Conservation (phyloP, 2,888 invertebrate species). For the Desoria tigrina region DNA sequence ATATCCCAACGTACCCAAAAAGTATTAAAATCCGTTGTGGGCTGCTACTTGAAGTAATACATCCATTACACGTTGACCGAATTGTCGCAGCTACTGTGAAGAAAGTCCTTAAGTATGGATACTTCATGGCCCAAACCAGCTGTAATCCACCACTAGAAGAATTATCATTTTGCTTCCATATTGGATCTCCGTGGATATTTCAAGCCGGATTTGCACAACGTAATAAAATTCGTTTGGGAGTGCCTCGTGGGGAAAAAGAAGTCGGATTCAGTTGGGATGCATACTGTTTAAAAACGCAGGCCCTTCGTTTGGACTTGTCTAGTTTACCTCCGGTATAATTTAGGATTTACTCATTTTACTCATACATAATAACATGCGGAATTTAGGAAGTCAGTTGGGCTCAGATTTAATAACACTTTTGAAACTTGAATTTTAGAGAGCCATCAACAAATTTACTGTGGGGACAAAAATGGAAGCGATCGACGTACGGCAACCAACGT, state of each 20-base stretch:
- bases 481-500: conserved; percentile 30
- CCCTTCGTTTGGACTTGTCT: conserved; percentile 10
- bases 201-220: conserved; percentile 35
- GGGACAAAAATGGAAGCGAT: conserved; percentile 44
- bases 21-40: conserved; percentile 13
- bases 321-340: conserved; percentile 13
- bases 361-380: too few species aligned
- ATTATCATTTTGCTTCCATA: conserved; percentile 29
- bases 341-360: too few species aligned
- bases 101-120: conserved; percentile 27
- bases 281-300: conserved; percentile 6
- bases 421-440: too few species aligned
- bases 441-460: conserved; percentile 27
- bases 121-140: conserved; percentile 27
- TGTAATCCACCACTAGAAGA: not conserved
- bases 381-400: too few species aligned
- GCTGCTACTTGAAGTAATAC: conserved; percentile 38
- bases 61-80: conserved; percentile 29
- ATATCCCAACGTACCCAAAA: conserved; percentile 17
- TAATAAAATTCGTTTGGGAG: conserved; percentile 28
- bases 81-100: conserved; percentile 24
- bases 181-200: conserved; percentile 38
- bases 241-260: conserved; percentile 18
- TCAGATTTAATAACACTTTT: too few species aligned
- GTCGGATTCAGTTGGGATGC: conserved; percentile 27